phyloP scores from a whole-genome alignment of 2,113 vertebrate genomes.

The Hippocampus guttulatus region DNA sequence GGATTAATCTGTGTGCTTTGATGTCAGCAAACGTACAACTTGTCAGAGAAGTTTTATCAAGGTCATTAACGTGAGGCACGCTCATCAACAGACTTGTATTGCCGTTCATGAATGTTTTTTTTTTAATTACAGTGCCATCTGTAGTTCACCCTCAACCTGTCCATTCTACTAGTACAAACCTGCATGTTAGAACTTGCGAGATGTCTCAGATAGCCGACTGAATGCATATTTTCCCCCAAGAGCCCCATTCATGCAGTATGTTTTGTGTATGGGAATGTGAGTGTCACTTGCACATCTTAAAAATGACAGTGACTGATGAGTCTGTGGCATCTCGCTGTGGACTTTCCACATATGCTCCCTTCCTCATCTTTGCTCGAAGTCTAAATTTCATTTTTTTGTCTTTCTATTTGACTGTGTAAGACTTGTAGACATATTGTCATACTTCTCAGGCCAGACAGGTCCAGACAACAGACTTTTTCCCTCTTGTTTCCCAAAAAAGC shows the following conservation, averaged over 20 bases:
- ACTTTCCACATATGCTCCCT: constrained; percentile 17
- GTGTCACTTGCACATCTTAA: constrained; percentile 39
- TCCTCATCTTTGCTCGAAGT: not conserved
- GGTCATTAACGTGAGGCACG: too few species aligned
- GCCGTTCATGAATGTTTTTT: not conserved
- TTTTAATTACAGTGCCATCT: not conserved
- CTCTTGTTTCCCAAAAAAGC: constrained; percentile 39
- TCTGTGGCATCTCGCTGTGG: constrained; percentile 25
- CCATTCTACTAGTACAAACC: constrained; percentile 26
- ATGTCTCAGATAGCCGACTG: constrained; percentile 27
- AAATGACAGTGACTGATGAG: constrained; percentile 40
- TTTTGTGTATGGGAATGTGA: constrained; percentile 42
- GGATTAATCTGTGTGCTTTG: too few species aligned
- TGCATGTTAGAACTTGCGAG: constrained; percentile 57
- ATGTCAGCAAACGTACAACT: too few species aligned
- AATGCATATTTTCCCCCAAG: constrained; percentile 37
- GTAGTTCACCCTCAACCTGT: not conserved
- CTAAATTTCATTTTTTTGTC: constrained; percentile 5
- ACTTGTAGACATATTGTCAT: constrained; percentile 1
- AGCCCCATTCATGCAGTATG: constrained; percentile 28
- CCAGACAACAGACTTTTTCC: constrained; percentile 36
- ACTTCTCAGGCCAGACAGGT: constrained; percentile 27
- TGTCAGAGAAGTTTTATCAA: too few species aligned
- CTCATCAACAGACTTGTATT: too few species aligned
- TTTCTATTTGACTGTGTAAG: constrained; percentile 6